A percentile compares a stretch with the other conserved stretches of the same genome.
phyloP scores from a whole-genome alignment of 2,888 invertebrate genomes.

The Drosophila cognata region DNA sequence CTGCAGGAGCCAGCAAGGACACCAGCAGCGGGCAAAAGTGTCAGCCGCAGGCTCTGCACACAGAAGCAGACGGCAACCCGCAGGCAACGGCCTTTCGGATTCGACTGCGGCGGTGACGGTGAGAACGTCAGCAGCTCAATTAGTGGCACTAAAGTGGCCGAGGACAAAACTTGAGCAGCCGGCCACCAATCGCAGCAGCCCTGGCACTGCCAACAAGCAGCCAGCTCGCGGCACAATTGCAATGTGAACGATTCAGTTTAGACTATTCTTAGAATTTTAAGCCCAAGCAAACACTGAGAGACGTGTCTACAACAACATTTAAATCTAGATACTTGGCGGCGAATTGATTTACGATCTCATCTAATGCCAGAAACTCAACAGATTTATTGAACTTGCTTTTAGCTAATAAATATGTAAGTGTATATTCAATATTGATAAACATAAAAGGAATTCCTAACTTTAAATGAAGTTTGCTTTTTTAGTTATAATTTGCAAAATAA shows the following conservation, averaged over 20 bases:
- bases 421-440: constrained; percentile 24
- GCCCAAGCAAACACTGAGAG: constrained; percentile 16
- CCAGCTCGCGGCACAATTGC: constrained; percentile 23
- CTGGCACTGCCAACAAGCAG: constrained; percentile 3
- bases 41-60: constrained; percentile 40
- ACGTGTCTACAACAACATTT: neutral
- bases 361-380: constrained; percentile 19
- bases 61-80: constrained; percentile 41
- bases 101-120: constrained; percentile 20
- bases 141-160: constrained; percentile 77
- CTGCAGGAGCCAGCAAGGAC: constrained; percentile 17
- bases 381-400: constrained; percentile 27
- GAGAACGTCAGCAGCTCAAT: constrained; percentile 67
- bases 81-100: constrained; percentile 33
- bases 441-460: neutral
- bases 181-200: neutral
- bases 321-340: constrained; percentile 9
- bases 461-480: neutral
- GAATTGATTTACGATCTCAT: constrained; percentile 29
- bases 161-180: constrained; percentile 68
- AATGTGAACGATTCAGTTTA: constrained; percentile 43
- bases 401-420: constrained; percentile 22
- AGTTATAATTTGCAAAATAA: neutral
- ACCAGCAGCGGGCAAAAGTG: constrained; percentile 18
- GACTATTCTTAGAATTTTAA: constrained; percentile 53